These are phyloP conservation scores for Aurelia aurita complex sp. Pacific DNA, from an alignment of 30 jellyfish, hydroid and myxozoan species.

Conservation along the genomic window DNA sequence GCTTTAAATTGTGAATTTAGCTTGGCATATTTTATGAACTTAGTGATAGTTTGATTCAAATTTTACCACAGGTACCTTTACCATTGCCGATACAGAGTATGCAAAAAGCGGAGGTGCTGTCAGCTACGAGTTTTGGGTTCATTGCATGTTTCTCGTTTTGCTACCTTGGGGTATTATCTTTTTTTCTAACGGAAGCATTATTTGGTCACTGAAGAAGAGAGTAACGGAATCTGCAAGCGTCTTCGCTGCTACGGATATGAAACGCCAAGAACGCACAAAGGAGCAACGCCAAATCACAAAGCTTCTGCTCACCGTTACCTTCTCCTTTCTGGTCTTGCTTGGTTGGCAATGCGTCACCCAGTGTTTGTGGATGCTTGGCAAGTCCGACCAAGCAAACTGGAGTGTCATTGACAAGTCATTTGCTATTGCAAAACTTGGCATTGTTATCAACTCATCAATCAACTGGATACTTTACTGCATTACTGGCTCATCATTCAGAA, in stretches of 20 bases:
- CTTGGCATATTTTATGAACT: too few relatives aligned
- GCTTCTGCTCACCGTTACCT: constrained; percentile 69
- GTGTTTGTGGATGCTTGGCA: constrained; percentile 79
- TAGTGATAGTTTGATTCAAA: too few relatives aligned
- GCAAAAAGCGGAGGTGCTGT: constrained; percentile 55
- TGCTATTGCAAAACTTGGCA: constrained; percentile 74
- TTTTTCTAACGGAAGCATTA: constrained; percentile 52
- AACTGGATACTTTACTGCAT: constrained; percentile 64
- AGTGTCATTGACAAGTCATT: constrained; percentile 36
- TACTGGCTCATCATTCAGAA: constrained; percentile 62
- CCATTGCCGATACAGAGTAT: constrained; percentile 49
- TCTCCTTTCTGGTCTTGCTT: constrained; percentile 68
- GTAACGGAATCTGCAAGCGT: neutral
- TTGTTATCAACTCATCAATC: constrained; percentile 66
- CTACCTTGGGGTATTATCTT: constrained; percentile 76
- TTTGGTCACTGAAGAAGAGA: constrained; percentile 39
- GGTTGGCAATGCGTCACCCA: constrained; percentile 90
- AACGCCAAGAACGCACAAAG: constrained; percentile 12
- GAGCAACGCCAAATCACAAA: constrained; percentile 76
- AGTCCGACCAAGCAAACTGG: constrained; percentile 18
- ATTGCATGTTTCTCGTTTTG: constrained; percentile 76
- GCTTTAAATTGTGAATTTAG: too few relatives aligned
- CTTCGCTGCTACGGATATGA: constrained; percentile 4
- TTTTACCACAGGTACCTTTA: constrained; percentile 2
- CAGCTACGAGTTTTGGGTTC: constrained; percentile 84